Evolutionary conservation across 2,797 vertebrate species (phyloP).

Genomic region (Neopelma chrysocephalum): DNA sequence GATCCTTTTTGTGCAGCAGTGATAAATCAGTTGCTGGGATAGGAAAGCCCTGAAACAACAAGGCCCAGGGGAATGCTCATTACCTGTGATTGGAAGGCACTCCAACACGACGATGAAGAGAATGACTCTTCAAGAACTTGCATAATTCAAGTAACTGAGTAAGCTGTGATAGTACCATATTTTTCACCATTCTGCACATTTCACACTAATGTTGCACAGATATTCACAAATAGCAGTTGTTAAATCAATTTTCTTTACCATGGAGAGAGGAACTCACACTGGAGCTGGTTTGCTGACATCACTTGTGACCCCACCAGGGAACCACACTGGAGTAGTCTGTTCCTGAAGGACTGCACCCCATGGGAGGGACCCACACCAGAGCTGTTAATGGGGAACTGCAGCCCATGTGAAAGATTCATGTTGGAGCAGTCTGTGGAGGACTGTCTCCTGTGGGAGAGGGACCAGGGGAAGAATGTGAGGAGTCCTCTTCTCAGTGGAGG

Average conservation of each 20-base stretch:
- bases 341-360: background rate
- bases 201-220: background rate
- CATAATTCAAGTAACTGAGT: background rate
- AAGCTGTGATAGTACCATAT: background rate
- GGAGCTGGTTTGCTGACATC: background rate
- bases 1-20: background rate
- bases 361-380: no score
- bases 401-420: background rate
- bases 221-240: background rate
- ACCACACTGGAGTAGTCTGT: fast-evolving
- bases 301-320: background rate
- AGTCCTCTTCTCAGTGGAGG: background rate
- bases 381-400: background rate
- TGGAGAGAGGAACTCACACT: background rate
- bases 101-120: background rate
- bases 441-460: background rate
- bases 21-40: background rate
- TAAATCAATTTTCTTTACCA: background rate
- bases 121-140: background rate
- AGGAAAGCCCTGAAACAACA: background rate
- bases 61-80: background rate
- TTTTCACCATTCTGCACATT: background rate
- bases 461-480: background rate
- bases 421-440: background rate
- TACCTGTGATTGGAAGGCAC: background rate